These are phyloP conservation scores for Nasonia vitripennis DNA, from an alignment of 1,140 invertebrate species.

Conservation along the genomic window DNA sequence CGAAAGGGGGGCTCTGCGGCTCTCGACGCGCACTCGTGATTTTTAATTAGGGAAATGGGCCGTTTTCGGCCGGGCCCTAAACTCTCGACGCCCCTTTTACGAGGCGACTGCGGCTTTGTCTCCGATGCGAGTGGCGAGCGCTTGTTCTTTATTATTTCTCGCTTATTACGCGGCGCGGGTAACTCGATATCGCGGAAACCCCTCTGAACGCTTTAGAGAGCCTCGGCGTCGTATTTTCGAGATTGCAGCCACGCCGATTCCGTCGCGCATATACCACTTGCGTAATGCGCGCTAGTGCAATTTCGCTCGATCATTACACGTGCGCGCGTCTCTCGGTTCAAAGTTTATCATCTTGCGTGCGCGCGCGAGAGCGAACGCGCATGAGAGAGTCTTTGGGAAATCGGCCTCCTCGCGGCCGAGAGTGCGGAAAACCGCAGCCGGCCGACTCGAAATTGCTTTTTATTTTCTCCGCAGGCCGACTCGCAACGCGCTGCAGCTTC, in stretches of 20 bases:
- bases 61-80: not conserved
- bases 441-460: not conserved
- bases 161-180: not conserved
- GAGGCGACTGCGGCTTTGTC: not conserved
- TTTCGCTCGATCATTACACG: not conserved
- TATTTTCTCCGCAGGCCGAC: not conserved
- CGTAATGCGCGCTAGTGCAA: not conserved
- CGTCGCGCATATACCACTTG: not conserved
- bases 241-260: not conserved
- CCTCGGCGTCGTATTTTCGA: not conserved
- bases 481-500: not conserved
- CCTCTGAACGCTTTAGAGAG: not conserved
- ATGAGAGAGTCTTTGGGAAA: conserved; percentile 17
- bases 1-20: not conserved
- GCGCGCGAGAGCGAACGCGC: not conserved
- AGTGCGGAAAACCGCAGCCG: conserved; percentile 6
- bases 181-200: conserved; percentile 43
- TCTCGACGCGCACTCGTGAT: not conserved
- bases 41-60: conserved; percentile 28
- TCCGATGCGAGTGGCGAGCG: not conserved
- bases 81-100: conserved; percentile 2
- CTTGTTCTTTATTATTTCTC: conserved; percentile 2
- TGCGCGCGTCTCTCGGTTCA: conserved; percentile 7
- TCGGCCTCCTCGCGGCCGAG: not conserved
- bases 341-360: conserved; percentile 17